Evolutionary conservation across 2,113 vertebrate genomes (phyloP), one percentile per base, ranked within the genome.

Genomic region (Dromas ardeola): DNA sequence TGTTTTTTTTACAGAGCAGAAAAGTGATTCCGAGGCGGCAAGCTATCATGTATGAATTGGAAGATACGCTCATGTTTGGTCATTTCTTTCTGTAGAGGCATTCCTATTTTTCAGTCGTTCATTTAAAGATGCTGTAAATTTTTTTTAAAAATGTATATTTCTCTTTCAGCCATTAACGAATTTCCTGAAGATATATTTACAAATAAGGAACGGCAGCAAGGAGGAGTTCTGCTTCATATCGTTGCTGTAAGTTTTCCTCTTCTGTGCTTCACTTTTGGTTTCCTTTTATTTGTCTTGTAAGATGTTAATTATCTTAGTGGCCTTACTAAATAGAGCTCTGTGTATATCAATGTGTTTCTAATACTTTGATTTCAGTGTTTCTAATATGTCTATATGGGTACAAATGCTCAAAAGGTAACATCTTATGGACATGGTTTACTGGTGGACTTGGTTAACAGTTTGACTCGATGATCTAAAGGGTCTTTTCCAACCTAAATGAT

Each of bases 121-220:
- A 0, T 66, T 87, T 87, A 22, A 22, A 79, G 13, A 22, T 4
- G 3, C 26, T 74, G 32, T 77, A 73, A 56, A 26, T 40, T 27
- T 55, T 32, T 55, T 34, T 4, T 30, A 55, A 22, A 62, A 8
- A 6, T 58, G 23, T 86, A 12, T 85, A 88, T 92, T 96, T 97
- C 67, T 97, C 63, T 98, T 98, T 84, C 98, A 99, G 99, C 99
- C 2, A 98, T 99, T 97, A 98, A 98, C 29, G 99, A 99, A 97
- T 99, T 99, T 98, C 99, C 99, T 23, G 84, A 98, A 15, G 99
- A 99, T 98, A 7, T 99, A 94, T 99, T 99, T 98, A 98, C 98
- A 98, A 99, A 98, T 69, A 84, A 97, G 11, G 99, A 99, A 85
- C 97, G 99, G 8, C 98, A 98, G 96, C 98, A 98, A 23, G 99